These are phyloP conservation scores for Chydorus sphaericus DNA, from an alignment of 2,888 invertebrate genomes.

Conservation along the genomic window DNA sequence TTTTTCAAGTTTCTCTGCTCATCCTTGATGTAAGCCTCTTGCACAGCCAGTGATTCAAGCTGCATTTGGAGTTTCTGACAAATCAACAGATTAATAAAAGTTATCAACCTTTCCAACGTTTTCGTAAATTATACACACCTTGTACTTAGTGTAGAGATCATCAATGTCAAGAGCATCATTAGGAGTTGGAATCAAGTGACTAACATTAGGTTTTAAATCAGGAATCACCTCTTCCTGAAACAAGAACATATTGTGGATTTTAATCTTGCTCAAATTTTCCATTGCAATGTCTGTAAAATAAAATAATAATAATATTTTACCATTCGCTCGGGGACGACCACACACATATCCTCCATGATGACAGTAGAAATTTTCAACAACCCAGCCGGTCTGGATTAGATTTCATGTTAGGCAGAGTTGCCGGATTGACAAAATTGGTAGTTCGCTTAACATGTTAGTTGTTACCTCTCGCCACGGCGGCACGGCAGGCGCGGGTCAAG, in stretches of 20 bases:
- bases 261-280: neutral
- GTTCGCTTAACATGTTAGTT: too few species aligned
- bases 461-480: too few species aligned
- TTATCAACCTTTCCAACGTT: neutral
- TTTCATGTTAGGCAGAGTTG: too few species aligned
- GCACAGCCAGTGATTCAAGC: slow-evolving; percentile 92
- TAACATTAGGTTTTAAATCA: slow-evolving; percentile 2
- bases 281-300: neutral
- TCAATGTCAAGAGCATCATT: slow-evolving; percentile 74
- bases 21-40: slow-evolving; percentile 99
- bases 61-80: slow-evolving; percentile 76
- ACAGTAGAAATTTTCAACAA: neutral
- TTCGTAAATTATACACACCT: slow-evolving; percentile 40
- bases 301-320: slow-evolving; percentile 33
- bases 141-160: slow-evolving; percentile 89
- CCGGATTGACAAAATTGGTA: too few species aligned
- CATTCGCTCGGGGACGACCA: slow-evolving; percentile 56
- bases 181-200: slow-evolving; percentile 26
- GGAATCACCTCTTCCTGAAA: slow-evolving; percentile 7
- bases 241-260: neutral
- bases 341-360: slow-evolving; percentile 69
- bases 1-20: slow-evolving; percentile 97
- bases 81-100: neutral
- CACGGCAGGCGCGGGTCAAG: too few species aligned
- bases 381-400: too few species aligned